Evolutionary conservation across 2,888 invertebrate genomes (phyloP), one percentile per base, ranked within the genome.

Genomic region (Apamea sordens): DNA sequence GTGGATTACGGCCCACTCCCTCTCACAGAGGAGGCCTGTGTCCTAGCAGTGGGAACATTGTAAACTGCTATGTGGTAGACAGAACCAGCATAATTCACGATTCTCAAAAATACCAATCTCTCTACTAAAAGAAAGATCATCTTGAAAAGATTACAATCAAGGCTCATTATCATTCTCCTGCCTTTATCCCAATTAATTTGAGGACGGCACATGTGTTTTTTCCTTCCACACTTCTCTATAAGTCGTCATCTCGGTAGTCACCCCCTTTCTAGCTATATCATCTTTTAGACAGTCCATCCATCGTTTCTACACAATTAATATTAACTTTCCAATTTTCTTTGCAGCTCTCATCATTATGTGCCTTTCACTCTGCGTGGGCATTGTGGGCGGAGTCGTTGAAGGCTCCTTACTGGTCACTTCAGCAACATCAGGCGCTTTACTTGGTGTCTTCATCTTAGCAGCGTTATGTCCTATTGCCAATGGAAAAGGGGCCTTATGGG

Each of bases 401-500:
- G 98, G 98, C 0, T 98, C 98, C 2, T 97, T 98, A 95, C 93
- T 98, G 83, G 98, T 98, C 90, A 98, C 98, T 36, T 98, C 98
- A 3, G 98, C 98, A 0, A 98, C 98, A 8, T 98, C 98, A 65
- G 99, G 99, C 0, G 98, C 98, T 0, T 95, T 99, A 11, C 96
- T 99, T 0, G 99, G 99, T 8, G 98, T 98, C 64, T 99, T 99
- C 90, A 94, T 98, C 7, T 94, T 99, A 75, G 99, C 99, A 0
- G 98, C 99, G 93, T 95, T 99, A 72, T 97, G 98, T 74, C 99
- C 99, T 0, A 97, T 98, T 82, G 98, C 98, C 53, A 99, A 99
- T 91, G 98, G 98, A 97, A 98, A 98, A 94, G 99, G 99, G 0
- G 98, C 99, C 0, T 96, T 98, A 0, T 96, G 97, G 44, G 99